These are phyloP conservation scores for Scatophagus argus DNA, from an alignment of 2,113 vertebrate genomes.

Conservation along the genomic window DNA sequence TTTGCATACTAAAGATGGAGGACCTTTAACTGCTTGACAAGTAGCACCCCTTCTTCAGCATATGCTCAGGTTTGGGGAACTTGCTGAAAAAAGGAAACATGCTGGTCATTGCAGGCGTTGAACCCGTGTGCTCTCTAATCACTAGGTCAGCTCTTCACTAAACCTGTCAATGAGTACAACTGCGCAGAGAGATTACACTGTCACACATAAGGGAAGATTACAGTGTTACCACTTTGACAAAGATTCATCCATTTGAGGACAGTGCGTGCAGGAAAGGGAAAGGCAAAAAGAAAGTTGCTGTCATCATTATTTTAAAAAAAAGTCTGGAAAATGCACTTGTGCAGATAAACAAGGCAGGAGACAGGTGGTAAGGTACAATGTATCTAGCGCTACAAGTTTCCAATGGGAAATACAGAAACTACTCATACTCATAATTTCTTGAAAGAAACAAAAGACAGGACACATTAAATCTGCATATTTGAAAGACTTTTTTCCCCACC, in stretches of 20 bases:
- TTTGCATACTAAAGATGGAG: not conserved
- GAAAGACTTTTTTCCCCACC: not conserved
- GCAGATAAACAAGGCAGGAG: not conserved
- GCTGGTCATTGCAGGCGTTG: not conserved
- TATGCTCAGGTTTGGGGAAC: not conserved
- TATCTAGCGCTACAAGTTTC: too few relatives aligned
- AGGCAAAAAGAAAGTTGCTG: not conserved
- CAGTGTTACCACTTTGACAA: not conserved
- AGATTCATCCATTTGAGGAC: not conserved
- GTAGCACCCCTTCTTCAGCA: not conserved
- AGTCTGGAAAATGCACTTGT: not conserved
- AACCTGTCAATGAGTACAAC: constrained; percentile 8
- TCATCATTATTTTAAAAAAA: not conserved
- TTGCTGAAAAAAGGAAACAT: not conserved
- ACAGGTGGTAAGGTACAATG: not conserved
- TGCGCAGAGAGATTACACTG: constrained; percentile 12
- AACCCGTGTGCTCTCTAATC: not conserved
- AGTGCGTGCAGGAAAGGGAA: not conserved
- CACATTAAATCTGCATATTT: not conserved
- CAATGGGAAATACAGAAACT: not conserved
- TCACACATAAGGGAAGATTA: constrained; percentile 15
- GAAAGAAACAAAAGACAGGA: not conserved
- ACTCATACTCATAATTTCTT: not conserved
- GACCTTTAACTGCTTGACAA: not conserved
- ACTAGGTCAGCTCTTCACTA: constrained; percentile 17